Percentiles rank a stretch among this genome's conserved stretches.
phyloP scores from a whole-genome alignment of 2,797 vertebrate genomes.

The Hylomyscus alleni region DNA sequence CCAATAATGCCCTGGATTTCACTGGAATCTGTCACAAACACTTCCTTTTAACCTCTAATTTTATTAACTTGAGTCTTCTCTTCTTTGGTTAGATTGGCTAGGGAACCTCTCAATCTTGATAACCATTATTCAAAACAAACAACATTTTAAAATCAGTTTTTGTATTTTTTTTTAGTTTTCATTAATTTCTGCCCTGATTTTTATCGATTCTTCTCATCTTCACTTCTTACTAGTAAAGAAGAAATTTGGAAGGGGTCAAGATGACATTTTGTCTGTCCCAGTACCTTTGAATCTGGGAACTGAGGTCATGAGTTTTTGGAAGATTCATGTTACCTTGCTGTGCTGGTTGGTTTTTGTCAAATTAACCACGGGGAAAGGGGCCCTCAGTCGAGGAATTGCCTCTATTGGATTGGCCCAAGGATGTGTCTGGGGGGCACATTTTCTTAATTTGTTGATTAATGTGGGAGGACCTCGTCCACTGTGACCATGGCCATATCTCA shows the following conservation, averaged over 20 bases:
- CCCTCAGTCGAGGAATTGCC: neutral
- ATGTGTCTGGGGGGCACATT: neutral
- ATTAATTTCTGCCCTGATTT: slow-evolving; percentile 16
- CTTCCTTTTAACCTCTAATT: neutral
- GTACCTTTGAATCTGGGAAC: neutral
- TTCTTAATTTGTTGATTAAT: neutral
- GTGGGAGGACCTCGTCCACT: neutral
- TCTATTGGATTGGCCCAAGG: neutral
- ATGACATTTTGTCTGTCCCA: neutral
- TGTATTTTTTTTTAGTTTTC: neutral
- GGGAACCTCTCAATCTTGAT: neutral
- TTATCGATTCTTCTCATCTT: neutral
- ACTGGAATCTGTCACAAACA: neutral
- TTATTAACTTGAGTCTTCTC: neutral
- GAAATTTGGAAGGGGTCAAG: neutral
- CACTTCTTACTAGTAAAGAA: neutral
- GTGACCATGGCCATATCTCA: neutral
- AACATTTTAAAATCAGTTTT: neutral
- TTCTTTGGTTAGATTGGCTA: neutral
- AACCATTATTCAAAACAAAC: neutral
- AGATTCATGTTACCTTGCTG: neutral
- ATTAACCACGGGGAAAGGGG: neutral
- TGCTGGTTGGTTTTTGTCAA: neutral
- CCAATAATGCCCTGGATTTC: neutral
- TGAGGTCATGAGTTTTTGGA: neutral